Conservation (phyloP, 2,888 invertebrate species). For the Agelastica alni region DNA sequence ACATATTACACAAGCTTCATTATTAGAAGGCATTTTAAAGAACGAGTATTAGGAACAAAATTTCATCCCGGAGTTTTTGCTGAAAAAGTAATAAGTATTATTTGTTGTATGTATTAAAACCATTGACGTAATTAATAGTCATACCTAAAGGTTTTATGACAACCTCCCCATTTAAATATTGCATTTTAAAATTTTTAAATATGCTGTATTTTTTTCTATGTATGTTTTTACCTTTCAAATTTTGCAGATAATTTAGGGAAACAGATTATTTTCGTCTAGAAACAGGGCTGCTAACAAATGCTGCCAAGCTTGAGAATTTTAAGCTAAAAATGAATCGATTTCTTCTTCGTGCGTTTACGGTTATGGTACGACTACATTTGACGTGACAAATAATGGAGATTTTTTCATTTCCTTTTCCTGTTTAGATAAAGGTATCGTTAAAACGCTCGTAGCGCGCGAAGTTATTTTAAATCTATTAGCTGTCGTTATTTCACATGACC, state of each 20-base stretch:
- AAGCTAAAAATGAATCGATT: conserved; percentile 16
- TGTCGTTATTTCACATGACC: too few species aligned
- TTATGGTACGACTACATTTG: conserved; percentile 16
- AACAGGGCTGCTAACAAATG: conserved; percentile 59
- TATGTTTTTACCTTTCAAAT: conserved; percentile 50
- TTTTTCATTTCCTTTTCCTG: conserved; percentile 3
- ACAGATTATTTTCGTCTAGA: conserved; percentile 55
- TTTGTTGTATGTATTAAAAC: conserved; percentile 2
- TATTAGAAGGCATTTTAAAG: conserved; percentile 48
- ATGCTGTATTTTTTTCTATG: conserved; percentile 2
- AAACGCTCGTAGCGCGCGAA: too few species aligned
- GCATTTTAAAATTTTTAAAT: conserved; percentile 11
- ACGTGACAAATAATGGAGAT: not conserved
- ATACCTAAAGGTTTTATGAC: conserved; percentile 9
- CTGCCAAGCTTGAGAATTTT: conserved; percentile 54
- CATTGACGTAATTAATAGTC: conserved; percentile 10
- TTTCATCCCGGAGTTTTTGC: conserved; percentile 11
- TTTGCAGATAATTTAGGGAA: conserved; percentile 54
- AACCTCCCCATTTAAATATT: conserved; percentile 6
- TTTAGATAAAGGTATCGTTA: not conserved
- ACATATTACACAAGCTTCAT: conserved; percentile 65
- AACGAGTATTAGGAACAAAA: conserved; percentile 19
- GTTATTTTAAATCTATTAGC: too few species aligned
- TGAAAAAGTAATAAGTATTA: conserved; percentile 2
- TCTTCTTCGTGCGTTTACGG: conserved; percentile 5